Conservation (phyloP, 2,888 invertebrate genomes). For the Iphiclides podalirius region DNA sequence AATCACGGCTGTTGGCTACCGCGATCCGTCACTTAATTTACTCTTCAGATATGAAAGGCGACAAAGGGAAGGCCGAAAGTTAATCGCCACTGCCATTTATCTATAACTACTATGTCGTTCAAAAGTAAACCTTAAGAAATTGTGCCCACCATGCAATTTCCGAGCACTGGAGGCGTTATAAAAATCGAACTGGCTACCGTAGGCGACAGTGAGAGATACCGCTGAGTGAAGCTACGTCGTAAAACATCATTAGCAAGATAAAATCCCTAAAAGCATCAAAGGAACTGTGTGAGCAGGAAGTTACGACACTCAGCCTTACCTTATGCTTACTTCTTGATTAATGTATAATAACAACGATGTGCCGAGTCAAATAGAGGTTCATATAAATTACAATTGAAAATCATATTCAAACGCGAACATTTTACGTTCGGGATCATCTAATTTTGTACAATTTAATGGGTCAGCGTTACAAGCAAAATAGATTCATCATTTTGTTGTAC, state of each 20-base stretch:
- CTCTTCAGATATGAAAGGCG: slow-evolving; percentile 64
- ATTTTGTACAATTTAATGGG: slow-evolving; percentile 2
- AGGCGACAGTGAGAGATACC: slow-evolving; percentile 66
- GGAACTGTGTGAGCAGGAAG: slow-evolving; percentile 56
- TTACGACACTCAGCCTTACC: slow-evolving; percentile 39
- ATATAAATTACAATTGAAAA: not conserved
- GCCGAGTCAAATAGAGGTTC: not conserved
- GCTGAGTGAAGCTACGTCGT: slow-evolving; percentile 59
- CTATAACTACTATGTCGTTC: slow-evolving; percentile 26
- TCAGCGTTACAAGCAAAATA: slow-evolving; percentile 24
- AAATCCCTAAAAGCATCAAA: slow-evolving; percentile 65
- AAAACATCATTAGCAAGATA: slow-evolving; percentile 79
- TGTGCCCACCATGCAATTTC: slow-evolving; percentile 37
- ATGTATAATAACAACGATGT: slow-evolving; percentile 32
- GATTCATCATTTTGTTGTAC: slow-evolving; percentile 22
- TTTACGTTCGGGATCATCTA: not conserved
- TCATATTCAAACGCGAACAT: too few species aligned
- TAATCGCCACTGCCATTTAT: slow-evolving; percentile 45
- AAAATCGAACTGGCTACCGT: slow-evolving; percentile 61
- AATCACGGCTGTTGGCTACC: slow-evolving; percentile 55
- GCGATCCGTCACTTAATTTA: slow-evolving; percentile 73
- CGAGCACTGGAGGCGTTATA: slow-evolving; percentile 28
- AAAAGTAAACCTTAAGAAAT: slow-evolving; percentile 39
- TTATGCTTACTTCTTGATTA: slow-evolving; percentile 43
- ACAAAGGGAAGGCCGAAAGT: slow-evolving; percentile 55